Percentiles rank a stretch among this genome's conserved stretches.
These are phyloP conservation scores for Anoura caudifer DNA, from an alignment of 2,113 vertebrate genomes.

Conservation along the genomic window DNA sequence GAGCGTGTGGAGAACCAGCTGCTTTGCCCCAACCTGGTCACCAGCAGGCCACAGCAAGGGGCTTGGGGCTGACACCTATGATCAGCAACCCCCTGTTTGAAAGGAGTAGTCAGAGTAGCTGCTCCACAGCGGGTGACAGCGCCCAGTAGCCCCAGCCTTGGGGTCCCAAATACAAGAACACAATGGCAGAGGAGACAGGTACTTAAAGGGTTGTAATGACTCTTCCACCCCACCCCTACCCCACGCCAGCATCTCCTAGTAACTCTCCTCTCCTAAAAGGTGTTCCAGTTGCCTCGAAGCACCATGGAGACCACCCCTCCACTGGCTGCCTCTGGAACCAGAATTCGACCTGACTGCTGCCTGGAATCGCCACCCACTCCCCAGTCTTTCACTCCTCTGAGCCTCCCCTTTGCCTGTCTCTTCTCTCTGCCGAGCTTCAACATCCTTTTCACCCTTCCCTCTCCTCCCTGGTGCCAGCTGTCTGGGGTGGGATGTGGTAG, in stretches of 20 bases:
- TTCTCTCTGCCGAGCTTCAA: not conserved
- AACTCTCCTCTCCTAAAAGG: not conserved
- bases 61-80: accelerated
- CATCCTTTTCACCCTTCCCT: not conserved
- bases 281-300: accelerated
- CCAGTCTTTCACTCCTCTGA: not conserved
- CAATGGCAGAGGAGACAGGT: not conserved
- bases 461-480: not conserved
- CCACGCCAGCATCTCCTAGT: accelerated
- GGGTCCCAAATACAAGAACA: accelerated
- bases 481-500: not conserved
- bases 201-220: accelerated
- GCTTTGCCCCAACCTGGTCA: accelerated
- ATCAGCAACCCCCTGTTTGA: accelerated
- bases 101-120: not conserved
- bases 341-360: accelerated
- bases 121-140: accelerated
- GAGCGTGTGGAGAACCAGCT: accelerated
- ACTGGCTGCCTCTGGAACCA: not conserved
- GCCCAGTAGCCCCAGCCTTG: not conserved
- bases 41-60: not conserved
- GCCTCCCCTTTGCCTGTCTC: not conserved
- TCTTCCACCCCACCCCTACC: not conserved
- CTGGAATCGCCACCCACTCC: accelerated
- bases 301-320: accelerated